Evolutionary conservation across 1,140 invertebrate genomes (phyloP).

Genomic region (Papilio aristodemus): DNA sequence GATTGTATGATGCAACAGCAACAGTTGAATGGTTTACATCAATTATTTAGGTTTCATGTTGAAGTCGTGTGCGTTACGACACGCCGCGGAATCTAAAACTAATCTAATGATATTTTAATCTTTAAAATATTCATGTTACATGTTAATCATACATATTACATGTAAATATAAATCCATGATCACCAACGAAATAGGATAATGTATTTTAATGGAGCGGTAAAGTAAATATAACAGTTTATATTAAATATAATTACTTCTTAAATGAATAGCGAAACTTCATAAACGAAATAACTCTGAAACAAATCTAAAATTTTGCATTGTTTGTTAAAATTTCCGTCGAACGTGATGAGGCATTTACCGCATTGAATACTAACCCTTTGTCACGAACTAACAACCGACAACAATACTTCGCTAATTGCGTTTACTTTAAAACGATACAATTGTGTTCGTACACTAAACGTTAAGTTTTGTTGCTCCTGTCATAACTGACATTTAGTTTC

Average conservation of each 20-base stretch:
- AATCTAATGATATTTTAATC: too few relatives aligned
- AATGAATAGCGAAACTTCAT: slow-evolving; percentile 27
- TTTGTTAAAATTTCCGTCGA: slow-evolving; percentile 45
- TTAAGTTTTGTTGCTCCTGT: not conserved
- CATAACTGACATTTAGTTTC: not conserved
- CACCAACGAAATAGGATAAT: too few relatives aligned
- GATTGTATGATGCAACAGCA: too few relatives aligned
- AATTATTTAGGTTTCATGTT: too few relatives aligned
- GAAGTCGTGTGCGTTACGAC: too few relatives aligned
- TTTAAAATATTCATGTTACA: too few relatives aligned
- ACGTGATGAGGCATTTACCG: slow-evolving; percentile 56
- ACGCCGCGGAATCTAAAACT: too few relatives aligned
- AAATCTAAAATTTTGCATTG: slow-evolving; percentile 42
- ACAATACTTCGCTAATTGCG: slow-evolving; percentile 55
- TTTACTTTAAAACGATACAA: slow-evolving; percentile 46
- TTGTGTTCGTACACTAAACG: slow-evolving; percentile 33
- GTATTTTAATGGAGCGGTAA: too few relatives aligned
- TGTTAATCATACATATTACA: too few relatives aligned
- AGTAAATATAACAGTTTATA: not conserved
- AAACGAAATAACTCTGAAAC: slow-evolving; percentile 31
- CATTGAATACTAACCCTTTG: slow-evolving; percentile 49
- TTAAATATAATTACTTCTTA: not conserved
- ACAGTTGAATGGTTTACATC: too few relatives aligned
- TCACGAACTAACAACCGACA: slow-evolving; percentile 48
- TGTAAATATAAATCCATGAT: not conserved